Percentiles rank a stretch among this genome's conserved stretches.
Conservation (phyloP, 2,113 vertebrate genomes). For the Halcyon malimbica region DNA sequence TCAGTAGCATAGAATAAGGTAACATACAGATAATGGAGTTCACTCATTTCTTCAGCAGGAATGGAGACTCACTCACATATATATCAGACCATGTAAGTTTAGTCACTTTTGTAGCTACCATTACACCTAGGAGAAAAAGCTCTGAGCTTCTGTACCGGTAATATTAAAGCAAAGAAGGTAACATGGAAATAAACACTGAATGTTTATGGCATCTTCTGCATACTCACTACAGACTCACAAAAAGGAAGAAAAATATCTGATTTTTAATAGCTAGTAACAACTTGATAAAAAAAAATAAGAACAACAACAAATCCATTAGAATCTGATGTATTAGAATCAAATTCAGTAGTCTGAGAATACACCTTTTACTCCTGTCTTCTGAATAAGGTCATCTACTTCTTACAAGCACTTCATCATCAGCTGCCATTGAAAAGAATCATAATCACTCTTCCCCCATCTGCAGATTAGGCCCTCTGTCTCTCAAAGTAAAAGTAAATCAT, state of each 20-base stretch:
- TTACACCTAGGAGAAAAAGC: neutral
- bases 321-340: neutral
- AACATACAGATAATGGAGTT: neutral
- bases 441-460: neutral
- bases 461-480: neutral
- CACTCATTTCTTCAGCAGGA: neutral
- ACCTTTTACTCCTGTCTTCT: neutral
- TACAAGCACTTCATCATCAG: neutral
- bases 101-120: neutral
- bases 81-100: neutral
- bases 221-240: neutral
- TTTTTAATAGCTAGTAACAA: neutral
- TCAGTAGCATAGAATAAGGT: neutral
- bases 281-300: neutral
- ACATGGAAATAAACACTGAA: neutral
- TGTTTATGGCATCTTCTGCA: neutral
- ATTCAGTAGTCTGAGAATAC: neutral
- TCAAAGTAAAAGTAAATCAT: neutral
- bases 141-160: neutral
- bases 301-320: neutral
- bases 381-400: neutral
- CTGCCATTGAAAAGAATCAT: neutral
- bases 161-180: neutral
- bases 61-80: neutral
- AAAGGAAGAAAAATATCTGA: neutral